phyloP scores from a whole-genome alignment of 2,888 invertebrate genomes.

The Allygus modestus region DNA sequence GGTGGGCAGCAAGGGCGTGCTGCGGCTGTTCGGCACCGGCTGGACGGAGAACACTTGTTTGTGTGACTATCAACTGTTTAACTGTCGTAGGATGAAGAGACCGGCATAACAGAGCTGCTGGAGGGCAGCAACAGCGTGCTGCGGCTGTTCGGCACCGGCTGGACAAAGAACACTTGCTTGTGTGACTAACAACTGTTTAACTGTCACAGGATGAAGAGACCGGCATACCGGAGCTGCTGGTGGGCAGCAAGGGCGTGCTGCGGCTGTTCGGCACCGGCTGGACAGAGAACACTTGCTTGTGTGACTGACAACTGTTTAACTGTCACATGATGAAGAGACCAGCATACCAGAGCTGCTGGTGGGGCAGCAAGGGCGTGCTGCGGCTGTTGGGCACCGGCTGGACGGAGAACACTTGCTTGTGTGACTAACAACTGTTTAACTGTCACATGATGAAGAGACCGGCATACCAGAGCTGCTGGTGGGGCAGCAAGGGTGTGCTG shows the following conservation, averaged over 20 bases:
- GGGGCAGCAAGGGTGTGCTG: conserved; percentile 78
- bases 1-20: conserved; percentile 77
- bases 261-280: conserved; percentile 87
- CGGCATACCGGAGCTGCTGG: conserved; percentile 84
- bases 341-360: conserved; percentile 85
- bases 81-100: conserved; percentile 70
- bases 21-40: conserved; percentile 87
- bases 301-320: background rate
- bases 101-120: conserved; percentile 84
- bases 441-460: conserved; percentile 71
- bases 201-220: conserved; percentile 71
- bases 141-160: conserved; percentile 85
- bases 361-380: conserved; percentile 78
- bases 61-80: too few species aligned
- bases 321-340: conserved; percentile 71
- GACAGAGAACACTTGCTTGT: conserved; percentile 79
- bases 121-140: conserved; percentile 79
- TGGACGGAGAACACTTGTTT: conserved; percentile 78
- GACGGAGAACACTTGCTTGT: conserved; percentile 81
- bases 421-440: background rate
- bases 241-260: conserved; percentile 79
- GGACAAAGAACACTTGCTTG: conserved; percentile 76
- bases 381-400: conserved; percentile 87
- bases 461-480: conserved; percentile 85
- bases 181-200: too few species aligned